phyloP scores from a whole-genome alignment of 2,113 vertebrate species.

The Opisthocomus hoazin region DNA sequence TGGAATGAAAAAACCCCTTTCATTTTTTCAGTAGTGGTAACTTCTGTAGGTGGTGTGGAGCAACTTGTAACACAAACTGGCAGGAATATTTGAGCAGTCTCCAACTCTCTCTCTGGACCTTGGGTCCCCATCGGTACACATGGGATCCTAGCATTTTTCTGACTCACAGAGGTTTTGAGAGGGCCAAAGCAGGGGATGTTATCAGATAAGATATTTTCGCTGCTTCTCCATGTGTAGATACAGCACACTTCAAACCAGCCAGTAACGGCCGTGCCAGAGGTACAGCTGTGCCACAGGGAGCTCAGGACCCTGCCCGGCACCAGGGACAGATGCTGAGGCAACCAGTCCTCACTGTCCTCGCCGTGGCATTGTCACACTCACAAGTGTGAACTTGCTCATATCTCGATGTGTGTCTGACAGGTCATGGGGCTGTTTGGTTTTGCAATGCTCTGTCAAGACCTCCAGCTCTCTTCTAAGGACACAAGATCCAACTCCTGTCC shows the following conservation, averaged over 20 bases:
- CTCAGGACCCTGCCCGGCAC: neutral
- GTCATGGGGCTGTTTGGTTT: neutral
- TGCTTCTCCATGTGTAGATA: neutral
- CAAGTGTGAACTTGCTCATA: neutral
- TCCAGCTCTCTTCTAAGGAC: neutral
- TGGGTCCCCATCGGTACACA: neutral
- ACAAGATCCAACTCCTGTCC: neutral
- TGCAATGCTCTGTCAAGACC: neutral
- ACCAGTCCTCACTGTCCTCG: neutral
- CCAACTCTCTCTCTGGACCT: neutral
- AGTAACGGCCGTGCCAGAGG: neutral
- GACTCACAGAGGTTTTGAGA: neutral
- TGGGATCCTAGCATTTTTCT: neutral
- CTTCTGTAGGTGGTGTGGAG: neutral
- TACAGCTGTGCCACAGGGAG: neutral
- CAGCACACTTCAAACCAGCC: neutral
- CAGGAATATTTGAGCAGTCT: neutral
- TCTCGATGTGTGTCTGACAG: neutral
- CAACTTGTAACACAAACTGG: neutral
- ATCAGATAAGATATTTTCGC: neutral
- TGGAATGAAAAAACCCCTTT: neutral
- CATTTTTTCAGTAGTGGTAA: neutral
- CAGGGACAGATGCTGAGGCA: neutral
- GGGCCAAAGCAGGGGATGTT: neutral
- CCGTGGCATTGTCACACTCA: neutral